A percentile compares a stretch with the other conserved stretches of the same genome.
phyloP scores from a whole-genome alignment of 2,888 invertebrate genomes.

The Calameuta idolon region DNA sequence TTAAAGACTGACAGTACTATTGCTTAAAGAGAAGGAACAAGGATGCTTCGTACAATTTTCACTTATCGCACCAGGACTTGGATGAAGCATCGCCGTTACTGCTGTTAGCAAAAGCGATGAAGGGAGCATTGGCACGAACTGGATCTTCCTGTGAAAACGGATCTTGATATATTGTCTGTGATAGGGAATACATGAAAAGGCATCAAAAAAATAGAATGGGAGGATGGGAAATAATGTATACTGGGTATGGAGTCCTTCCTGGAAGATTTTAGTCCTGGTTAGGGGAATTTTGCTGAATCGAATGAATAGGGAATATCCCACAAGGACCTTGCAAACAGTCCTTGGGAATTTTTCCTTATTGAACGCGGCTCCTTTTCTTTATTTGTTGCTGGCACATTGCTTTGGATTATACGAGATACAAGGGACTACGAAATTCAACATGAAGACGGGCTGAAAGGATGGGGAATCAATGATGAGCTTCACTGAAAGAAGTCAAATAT shows the following conservation, averaged over 20 bases:
- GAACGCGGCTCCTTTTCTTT: neutral
- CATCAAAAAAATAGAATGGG: neutral
- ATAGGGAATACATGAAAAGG: neutral
- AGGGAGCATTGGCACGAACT: neutral
- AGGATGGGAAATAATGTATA: neutral
- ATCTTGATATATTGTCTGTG: neutral
- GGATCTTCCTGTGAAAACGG: neutral
- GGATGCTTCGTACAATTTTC: neutral
- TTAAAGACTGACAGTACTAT: neutral
- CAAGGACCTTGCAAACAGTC: neutral
- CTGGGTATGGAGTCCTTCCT: neutral
- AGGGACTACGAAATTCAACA: neutral
- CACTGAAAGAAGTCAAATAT: neutral
- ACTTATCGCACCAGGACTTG: neutral
- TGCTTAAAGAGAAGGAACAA: neutral
- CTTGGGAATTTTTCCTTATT: neutral
- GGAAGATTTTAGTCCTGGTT: neutral
- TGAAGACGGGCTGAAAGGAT: neutral
- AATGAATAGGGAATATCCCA: neutral
- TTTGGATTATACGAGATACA: neutral
- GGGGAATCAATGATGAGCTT: neutral
- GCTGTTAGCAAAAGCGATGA: neutral
- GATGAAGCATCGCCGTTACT: neutral
- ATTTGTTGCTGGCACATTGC: neutral
- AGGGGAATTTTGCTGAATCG: neutral